phyloP scores from a whole-genome alignment of 2,888 invertebrate genomes.

The Acanthopleura granulata region DNA sequence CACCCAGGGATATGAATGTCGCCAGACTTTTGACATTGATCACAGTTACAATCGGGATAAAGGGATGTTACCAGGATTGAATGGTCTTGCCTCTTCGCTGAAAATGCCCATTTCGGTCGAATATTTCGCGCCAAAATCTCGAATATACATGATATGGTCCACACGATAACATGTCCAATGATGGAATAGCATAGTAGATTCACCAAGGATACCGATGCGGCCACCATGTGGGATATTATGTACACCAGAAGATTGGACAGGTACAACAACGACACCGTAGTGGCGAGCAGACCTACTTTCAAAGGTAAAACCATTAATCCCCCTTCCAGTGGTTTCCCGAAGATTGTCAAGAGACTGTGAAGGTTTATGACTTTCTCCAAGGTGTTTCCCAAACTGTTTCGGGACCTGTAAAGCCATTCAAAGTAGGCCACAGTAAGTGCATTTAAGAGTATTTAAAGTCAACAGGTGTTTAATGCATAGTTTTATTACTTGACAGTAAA shows the following conservation, averaged over 20 bases:
- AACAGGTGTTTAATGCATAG: too few relatives aligned
- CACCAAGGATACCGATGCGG: background rate
- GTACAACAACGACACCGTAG: background rate
- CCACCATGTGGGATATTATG: background rate
- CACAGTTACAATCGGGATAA: background rate
- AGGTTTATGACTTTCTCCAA: background rate
- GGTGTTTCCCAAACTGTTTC: too few relatives aligned
- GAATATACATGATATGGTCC: background rate
- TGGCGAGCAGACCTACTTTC: background rate
- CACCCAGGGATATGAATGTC: too few relatives aligned
- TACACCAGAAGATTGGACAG: background rate
- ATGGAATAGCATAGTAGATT: background rate
- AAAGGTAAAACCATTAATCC: background rate
- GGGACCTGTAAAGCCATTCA: too few relatives aligned
- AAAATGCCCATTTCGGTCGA: background rate
- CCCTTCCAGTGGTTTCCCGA: background rate
- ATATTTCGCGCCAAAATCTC: conserved; percentile 10
- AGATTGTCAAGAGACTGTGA: background rate
- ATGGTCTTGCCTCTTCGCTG: background rate
- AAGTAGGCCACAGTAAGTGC: too few relatives aligned
- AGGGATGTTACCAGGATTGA: background rate
- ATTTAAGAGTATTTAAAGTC: too few relatives aligned
- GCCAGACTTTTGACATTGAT: background rate
- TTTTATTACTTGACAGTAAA: too few relatives aligned
- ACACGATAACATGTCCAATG: conserved; percentile 2